A percentile compares a stretch with the other conserved stretches of the same genome.
Evolutionary conservation across 1,140 invertebrate genomes (phyloP).

Genomic region (Saxidomus purpurata): DNA sequence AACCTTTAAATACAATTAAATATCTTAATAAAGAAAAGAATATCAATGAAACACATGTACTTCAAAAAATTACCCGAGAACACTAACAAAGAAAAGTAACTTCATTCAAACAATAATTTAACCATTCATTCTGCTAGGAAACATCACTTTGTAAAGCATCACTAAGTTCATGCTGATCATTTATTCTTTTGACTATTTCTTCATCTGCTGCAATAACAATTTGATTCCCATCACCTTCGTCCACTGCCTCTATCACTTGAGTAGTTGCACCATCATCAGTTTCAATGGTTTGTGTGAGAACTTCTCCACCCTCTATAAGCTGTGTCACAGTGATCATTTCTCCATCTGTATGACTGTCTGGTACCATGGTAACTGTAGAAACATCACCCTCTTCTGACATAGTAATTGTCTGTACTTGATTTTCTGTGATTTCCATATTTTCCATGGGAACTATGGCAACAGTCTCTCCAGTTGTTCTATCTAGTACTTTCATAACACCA

Average conservation of each 20-base stretch:
- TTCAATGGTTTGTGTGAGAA: constrained; percentile 3
- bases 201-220: background rate
- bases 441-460: constrained; percentile 70
- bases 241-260: background rate
- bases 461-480: constrained; percentile 75
- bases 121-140: background rate
- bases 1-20: too few relatives aligned
- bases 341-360: background rate
- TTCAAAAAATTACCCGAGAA: too few relatives aligned
- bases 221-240: background rate
- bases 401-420: constrained; percentile 57
- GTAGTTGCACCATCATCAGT: background rate
- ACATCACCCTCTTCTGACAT: constrained; percentile 59
- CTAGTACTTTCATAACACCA: constrained; percentile 74
- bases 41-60: too few relatives aligned
- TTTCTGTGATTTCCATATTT: constrained; percentile 18
- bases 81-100: too few relatives aligned
- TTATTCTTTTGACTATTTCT: background rate
- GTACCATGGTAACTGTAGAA: constrained; percentile 57
- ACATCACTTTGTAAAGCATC: background rate
- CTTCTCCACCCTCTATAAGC: constrained; percentile 11
- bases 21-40: too few relatives aligned
- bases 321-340: constrained; percentile 23
- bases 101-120: too few relatives aligned
- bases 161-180: background rate